Percentiles rank a stretch among this genome's conserved stretches.
phyloP scores from a whole-genome alignment of 2,797 vertebrate species.

The Petrocephalus sullivani region DNA sequence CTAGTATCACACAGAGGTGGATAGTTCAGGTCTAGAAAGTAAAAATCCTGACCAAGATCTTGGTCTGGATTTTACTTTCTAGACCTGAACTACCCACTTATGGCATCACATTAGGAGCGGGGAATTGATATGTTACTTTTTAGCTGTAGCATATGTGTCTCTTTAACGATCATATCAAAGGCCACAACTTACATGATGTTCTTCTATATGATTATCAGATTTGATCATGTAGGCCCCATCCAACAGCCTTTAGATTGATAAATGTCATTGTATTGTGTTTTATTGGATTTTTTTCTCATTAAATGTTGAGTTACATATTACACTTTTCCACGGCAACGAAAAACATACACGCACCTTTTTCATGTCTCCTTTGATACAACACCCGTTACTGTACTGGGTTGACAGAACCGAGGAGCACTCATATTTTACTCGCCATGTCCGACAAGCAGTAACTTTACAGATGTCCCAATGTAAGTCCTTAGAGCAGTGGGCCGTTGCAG shows the following conservation, averaged over 20 bases:
- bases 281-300: background rate
- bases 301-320: too few species aligned
- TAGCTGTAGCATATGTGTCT: background rate
- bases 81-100: too few species aligned
- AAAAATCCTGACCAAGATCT: too few species aligned
- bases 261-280: background rate
- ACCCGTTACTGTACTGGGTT: slow-evolving; percentile 57
- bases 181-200: background rate
- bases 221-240: background rate
- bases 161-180: background rate
- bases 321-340: too few species aligned
- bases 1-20: too few species aligned
- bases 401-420: slow-evolving; percentile 47
- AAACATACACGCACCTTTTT: background rate
- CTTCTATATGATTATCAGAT: background rate
- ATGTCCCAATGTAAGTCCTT: background rate
- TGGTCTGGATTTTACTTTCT: too few species aligned
- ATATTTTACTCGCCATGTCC: slow-evolving; percentile 50
- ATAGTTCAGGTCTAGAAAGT: too few species aligned
- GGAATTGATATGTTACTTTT: background rate
- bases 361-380: slow-evolving; percentile 31
- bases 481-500: background rate
- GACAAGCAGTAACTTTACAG: background rate
- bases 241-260: background rate
- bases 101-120: background rate